Evolutionary conservation across 2,888 invertebrate species (phyloP), one percentile per base, ranked within the genome.

Genomic region (Xanthia togata): DNA sequence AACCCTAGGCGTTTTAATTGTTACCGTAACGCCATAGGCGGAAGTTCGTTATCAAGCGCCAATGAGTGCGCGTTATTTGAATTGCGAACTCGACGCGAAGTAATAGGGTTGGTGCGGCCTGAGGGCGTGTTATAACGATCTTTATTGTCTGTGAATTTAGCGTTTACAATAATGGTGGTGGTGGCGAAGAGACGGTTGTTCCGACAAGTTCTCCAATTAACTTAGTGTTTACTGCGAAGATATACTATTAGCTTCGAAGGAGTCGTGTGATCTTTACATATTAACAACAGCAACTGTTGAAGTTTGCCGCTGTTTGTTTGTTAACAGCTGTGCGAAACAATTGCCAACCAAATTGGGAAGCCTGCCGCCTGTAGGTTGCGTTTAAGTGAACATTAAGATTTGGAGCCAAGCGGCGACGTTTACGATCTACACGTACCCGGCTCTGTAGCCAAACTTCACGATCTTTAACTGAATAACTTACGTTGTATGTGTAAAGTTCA

Each of bases 101-200:
- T 86, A 85, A 87, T 89, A 93, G 92, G 93, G 93, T 84, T 92
- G 91, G 83, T 89, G 79, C 70, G 75, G 92, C 93, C 90, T 83
- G 87, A 83, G 92, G 94, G 92, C 85, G 64, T 85, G 90, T 92
- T 92, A 91, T 95, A 95, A 95, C 92, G 94, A 95, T 87, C 93
- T 91, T 91, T 91, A 94, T 93, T 94, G 93, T 95, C 89, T 91
- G 91, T 83, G 89, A 90, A 91, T 92, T 92, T 91, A 91, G 79
- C 89, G 89, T 91, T 92, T 92, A 92, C 90, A 90, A 90, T 91
- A 81, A 88, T 72, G 84, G 79, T 75, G 84, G 81, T 79, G 82
- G 84, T 73, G 73, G 62, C 64, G 59, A 64, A 60, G 69, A 69
- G 68, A 82, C 86, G 82, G 82, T 74, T 83, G 86, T n/a, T 14